These are phyloP conservation scores for Dicranocentrus wangi DNA, from an alignment of 2,888 invertebrate genomes.

Conservation along the genomic window DNA sequence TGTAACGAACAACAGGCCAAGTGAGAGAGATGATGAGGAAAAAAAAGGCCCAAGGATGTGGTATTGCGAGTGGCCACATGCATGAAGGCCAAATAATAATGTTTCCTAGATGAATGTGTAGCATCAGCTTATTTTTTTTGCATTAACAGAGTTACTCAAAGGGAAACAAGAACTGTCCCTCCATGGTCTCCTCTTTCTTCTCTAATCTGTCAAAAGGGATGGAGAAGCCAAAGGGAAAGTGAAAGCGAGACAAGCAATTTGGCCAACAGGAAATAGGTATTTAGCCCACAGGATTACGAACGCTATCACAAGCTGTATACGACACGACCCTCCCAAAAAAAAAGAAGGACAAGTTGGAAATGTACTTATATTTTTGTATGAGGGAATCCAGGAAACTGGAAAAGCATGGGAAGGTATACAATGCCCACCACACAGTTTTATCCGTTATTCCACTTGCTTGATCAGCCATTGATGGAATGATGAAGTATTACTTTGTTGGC, in stretches of 20 bases:
- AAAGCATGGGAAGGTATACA: too few species aligned
- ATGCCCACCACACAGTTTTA: too few species aligned
- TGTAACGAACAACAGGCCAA: background rate
- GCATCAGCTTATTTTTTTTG: slow-evolving; percentile 39
- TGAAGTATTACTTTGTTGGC: slow-evolving; percentile 13
- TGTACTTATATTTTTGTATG: too few species aligned
- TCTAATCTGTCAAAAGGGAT: slow-evolving; percentile 47
- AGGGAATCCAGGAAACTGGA: too few species aligned
- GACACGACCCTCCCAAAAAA: too few species aligned
- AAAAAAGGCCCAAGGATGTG: slow-evolving; percentile 8
- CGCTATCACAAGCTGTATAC: too few species aligned
- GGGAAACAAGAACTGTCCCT: slow-evolving; percentile 29
- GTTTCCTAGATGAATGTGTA: slow-evolving; percentile 25
- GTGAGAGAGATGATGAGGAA: slow-evolving; percentile 16
- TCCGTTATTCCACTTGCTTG: background rate
- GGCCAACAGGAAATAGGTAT: slow-evolving; percentile 34
- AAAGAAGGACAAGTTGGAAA: too few species aligned
- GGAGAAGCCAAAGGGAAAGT: slow-evolving; percentile 26
- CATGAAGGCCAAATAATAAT: slow-evolving; percentile 10
- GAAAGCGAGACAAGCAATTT: slow-evolving; percentile 51
- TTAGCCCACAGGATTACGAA: slow-evolving; percentile 22
- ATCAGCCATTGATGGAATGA: slow-evolving; percentile 22
- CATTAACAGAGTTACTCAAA: slow-evolving; percentile 40
- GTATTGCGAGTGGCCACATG: background rate
- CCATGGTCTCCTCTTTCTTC: slow-evolving; percentile 23